Conservation (phyloP, 2,113 vertebrate species). For the Varanus salvator region DNA sequence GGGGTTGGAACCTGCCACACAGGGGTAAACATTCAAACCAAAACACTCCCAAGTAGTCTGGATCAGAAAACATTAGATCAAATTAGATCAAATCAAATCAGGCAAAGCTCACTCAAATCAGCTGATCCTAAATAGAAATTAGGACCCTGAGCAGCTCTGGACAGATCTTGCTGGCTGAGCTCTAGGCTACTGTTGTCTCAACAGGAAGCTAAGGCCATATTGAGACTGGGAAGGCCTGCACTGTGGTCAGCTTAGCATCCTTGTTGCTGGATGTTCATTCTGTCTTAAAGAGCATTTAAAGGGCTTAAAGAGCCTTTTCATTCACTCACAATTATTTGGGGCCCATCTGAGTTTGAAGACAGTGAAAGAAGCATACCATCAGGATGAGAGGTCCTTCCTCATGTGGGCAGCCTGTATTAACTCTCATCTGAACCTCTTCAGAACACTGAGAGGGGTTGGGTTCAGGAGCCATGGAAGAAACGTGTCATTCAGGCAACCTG, state of each 20-base stretch:
- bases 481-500: neutral
- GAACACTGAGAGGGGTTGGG: neutral
- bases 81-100: neutral
- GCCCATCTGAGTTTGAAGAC: neutral
- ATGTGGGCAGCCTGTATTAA: neutral
- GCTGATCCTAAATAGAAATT: neutral
- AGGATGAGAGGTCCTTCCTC: too few relatives aligned
- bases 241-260: neutral
- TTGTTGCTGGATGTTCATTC: neutral
- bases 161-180: too few relatives aligned
- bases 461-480: neutral
- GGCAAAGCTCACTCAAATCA: neutral
- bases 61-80: neutral
- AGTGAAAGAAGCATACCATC: neutral
- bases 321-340: neutral
- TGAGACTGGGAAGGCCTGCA: neutral
- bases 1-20: neutral
- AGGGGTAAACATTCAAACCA: neutral
- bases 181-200: neutral
- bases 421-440: neutral
- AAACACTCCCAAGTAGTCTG: neutral
- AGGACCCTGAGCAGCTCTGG: neutral
- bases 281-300: neutral
- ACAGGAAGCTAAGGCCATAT: neutral
- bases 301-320: too few relatives aligned